A percentile compares a stretch with the other conserved stretches of the same genome.
phyloP scores from a whole-genome alignment of 2,113 vertebrate species.

The Thunnus maccoyii region DNA sequence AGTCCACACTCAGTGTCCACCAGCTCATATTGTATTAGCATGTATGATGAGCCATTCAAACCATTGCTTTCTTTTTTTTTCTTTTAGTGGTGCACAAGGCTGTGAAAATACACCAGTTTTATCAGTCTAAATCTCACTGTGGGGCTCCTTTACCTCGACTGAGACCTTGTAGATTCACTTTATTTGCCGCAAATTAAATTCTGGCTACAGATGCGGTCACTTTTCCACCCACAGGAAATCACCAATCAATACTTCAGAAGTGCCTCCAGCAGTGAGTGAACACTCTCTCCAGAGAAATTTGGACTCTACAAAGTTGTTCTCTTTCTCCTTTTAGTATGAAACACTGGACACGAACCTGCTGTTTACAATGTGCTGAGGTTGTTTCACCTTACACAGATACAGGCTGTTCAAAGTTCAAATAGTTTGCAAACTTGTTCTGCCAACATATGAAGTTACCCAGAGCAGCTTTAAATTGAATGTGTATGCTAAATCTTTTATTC shows the following conservation, averaged over 20 bases:
- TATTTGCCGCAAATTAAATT: slow-evolving; percentile 45
- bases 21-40: neutral
- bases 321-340: neutral
- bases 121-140: too few relatives aligned
- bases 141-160: neutral
- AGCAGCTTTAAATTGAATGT: neutral
- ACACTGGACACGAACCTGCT: neutral
- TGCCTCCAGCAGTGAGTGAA: slow-evolving; percentile 12
- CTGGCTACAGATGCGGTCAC: slow-evolving; percentile 5
- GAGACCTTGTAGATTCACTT: slow-evolving; percentile 24
- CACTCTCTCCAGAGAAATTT: slow-evolving; percentile 25
- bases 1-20: neutral
- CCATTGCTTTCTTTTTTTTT: neutral
- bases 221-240: slow-evolving; percentile 37
- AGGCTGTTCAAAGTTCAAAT: too few relatives aligned
- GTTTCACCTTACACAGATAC: neutral
- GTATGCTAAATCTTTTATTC: too few relatives aligned
- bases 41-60: neutral
- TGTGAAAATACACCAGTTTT: neutral
- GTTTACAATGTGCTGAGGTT: neutral
- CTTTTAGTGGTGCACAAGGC: neutral
- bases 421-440: too few relatives aligned
- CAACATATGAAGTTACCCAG: too few relatives aligned
- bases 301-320: neutral
- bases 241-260: slow-evolving; percentile 27